Percentiles rank a stretch among this genome's conserved stretches.
These are phyloP conservation scores for Dascillus cervinus DNA, from an alignment of 2,888 invertebrate genomes.

Conservation along the genomic window DNA sequence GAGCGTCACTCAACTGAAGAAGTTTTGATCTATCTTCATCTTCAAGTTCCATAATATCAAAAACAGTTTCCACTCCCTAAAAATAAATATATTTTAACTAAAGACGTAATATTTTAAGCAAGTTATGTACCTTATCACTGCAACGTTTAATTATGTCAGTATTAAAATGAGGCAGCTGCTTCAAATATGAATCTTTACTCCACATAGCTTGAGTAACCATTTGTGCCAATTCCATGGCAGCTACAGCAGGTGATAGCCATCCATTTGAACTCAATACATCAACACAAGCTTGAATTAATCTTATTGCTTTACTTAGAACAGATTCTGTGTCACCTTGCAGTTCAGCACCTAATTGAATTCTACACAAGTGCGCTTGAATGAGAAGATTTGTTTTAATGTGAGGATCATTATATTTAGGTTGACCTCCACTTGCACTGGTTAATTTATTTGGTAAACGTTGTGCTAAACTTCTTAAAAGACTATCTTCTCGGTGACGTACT, in stretches of 20 bases:
- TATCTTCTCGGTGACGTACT: slow-evolving; percentile 92
- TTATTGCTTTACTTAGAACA: slow-evolving; percentile 78
- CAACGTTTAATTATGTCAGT: slow-evolving; percentile 83
- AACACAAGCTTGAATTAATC: slow-evolving; percentile 91
- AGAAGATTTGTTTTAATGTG: slow-evolving; percentile 94
- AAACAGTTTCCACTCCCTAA: slow-evolving; percentile 78
- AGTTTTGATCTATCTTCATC: slow-evolving; percentile 78
- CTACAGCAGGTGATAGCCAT: slow-evolving; percentile 96
- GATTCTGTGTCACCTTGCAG: slow-evolving; percentile 91
- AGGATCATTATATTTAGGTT: slow-evolving; percentile 87
- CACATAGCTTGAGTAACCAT: slow-evolving; percentile 99
- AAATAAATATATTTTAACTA: slow-evolving; percentile 17
- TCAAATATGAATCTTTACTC: slow-evolving; percentile 95
- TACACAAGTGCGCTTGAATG: slow-evolving; percentile 90
- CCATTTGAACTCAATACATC: slow-evolving; percentile 91
- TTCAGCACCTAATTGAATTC: slow-evolving; percentile 92
- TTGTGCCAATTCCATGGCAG: slow-evolving; percentile 99
- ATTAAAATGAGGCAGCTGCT: slow-evolving; percentile 94
- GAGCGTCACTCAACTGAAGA: slow-evolving; percentile 69
- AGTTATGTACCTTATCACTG: slow-evolving; percentile 66
- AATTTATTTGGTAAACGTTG: slow-evolving; percentile 55
- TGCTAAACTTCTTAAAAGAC: slow-evolving; percentile 57
- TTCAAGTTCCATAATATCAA: slow-evolving; percentile 93
- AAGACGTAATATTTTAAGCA: background rate
- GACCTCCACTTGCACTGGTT: slow-evolving; percentile 49